phyloP scores from a whole-genome alignment of 2,113 vertebrate genomes.

The Clarias magur region DNA sequence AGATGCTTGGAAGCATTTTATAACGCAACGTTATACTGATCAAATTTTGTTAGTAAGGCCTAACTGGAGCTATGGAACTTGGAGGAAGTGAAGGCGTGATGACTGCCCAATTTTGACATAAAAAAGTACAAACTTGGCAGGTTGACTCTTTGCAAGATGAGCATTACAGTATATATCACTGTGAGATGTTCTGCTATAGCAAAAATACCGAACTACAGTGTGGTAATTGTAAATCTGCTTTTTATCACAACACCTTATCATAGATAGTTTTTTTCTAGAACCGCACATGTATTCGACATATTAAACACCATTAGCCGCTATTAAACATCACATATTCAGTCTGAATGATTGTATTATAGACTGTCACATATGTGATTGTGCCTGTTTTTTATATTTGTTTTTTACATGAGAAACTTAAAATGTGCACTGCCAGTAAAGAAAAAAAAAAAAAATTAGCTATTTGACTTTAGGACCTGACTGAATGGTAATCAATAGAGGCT shows the following conservation, averaged over 20 bases:
- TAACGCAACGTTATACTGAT: not conserved
- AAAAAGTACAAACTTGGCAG: not conserved
- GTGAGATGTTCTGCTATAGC: not conserved
- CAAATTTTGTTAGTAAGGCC: not conserved
- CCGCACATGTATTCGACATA: not conserved
- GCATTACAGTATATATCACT: not conserved
- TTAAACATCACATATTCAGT: not conserved
- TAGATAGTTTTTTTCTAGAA: not conserved
- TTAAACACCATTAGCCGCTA: too few species aligned
- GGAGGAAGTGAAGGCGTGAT: not conserved
- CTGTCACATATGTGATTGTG: too few species aligned
- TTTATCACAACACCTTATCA: not conserved
- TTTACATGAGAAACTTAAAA: not conserved
- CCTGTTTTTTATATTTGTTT: not conserved
- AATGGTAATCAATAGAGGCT: not conserved
- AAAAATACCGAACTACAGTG: not conserved
- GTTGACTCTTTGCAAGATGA: not conserved
- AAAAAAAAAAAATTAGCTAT: not conserved
- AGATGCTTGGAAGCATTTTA: not conserved
- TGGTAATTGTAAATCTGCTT: not conserved
- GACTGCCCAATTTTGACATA: not conserved
- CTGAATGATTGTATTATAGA: not conserved
- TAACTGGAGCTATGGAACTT: not conserved
- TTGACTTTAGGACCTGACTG: not conserved
- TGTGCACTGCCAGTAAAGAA: not conserved